Base-by-base conservation (phyloP, 2,888 invertebrate species). In the Andrena praecox region DNA sequence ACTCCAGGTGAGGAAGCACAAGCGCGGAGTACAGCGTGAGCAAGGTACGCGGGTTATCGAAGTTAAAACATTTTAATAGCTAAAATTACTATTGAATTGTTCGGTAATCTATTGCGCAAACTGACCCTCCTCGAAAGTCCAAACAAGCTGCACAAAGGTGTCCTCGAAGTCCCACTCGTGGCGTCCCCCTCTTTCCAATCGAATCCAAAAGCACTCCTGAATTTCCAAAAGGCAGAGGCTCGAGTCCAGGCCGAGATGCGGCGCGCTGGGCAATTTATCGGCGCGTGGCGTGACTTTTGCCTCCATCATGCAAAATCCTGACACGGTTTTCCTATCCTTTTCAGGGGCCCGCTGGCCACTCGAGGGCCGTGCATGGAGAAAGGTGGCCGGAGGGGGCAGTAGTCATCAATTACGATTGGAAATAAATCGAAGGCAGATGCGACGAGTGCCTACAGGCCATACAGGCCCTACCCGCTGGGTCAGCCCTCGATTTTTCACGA, bases 361-460 rank as follows among this genome's bases (percentile, higher is more conserved):
- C 87, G 89, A 90, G 78, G 63, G 72, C 79, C 73, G 54, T 77
- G 29, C 24, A 48, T 56, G 62, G 83, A 48, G 69, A 88, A 83
- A 85, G 82, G 80, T 76, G 78, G 56, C 56, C 56, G 80, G 84
- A 1, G 27, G 82, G 86, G 85, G 76, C 89, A 84, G 82, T 80
- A 91, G 90, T 91, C 93, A 93, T 93, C 92, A 92, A 92, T 93
- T 92, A 91, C 90, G 88, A 93, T 93, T 89, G 91, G 85, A 90
- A 92, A 93, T 93, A 92, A 92, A 92, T 93, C 92, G 92, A 92
- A 92, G 90, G 93, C 93, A 93, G 93, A 93, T 93, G 93, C 91
- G 90, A 90, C 89, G 91, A 90, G 91, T 90, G 89, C 87, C 89
- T 86, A 90, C 87, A 86, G 89, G 87, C 86, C 87, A 89, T 86